Conservation (phyloP, 2,113 vertebrate genomes). For the Megalops atlanticus region DNA sequence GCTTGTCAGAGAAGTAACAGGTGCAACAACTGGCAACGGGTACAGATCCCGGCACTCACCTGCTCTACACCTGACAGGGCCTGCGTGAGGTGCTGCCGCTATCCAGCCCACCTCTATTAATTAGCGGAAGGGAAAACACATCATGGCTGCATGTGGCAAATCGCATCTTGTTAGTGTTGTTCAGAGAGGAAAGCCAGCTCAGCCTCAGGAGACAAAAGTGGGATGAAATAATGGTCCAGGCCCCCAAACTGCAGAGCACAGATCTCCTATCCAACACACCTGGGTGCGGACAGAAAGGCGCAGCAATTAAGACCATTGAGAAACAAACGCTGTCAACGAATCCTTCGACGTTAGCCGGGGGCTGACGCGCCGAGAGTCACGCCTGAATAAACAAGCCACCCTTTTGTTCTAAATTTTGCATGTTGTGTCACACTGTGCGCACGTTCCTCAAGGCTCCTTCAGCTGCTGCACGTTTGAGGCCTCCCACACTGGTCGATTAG, state of each 20-base stretch:
- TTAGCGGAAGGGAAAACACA: not conserved
- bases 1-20: conserved; percentile 62
- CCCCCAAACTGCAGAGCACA: not conserved
- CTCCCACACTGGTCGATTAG: too few species aligned
- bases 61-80: not conserved
- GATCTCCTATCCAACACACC: not conserved
- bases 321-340: too few species aligned
- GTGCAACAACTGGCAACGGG: conserved; percentile 48
- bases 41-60: conserved; percentile 36
- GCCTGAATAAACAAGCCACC: too few species aligned
- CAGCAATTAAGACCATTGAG: too few species aligned
- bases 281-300: too few species aligned
- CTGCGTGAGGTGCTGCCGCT: not conserved
- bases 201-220: not conserved
- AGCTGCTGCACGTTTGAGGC: too few species aligned
- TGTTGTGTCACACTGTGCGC: too few species aligned
- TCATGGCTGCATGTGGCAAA: not conserved
- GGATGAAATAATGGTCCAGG: not conserved
- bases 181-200: not conserved
- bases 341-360: too few species aligned
- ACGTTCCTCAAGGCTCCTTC: too few species aligned
- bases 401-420: too few species aligned
- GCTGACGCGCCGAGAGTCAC: too few species aligned
- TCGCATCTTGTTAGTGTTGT: not conserved
- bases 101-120: not conserved